These are phyloP conservation scores for Amblyopsis hoosieri DNA, from an alignment of 2,797 vertebrate genomes.

Conservation along the genomic window DNA sequence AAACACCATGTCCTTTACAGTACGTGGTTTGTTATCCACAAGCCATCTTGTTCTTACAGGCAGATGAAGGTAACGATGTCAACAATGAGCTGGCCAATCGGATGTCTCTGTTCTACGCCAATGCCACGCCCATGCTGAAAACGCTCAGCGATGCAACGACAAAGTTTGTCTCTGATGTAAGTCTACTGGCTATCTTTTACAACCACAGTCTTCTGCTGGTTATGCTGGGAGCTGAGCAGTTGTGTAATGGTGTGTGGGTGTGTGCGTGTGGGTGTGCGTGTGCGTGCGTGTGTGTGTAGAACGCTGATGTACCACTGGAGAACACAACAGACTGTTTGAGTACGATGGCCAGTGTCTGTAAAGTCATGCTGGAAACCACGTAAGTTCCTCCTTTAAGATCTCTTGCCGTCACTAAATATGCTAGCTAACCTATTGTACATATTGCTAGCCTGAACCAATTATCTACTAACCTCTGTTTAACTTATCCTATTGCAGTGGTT, in stretches of 20 bases:
- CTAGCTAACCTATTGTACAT: too few species aligned
- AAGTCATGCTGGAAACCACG: conserved; percentile 98
- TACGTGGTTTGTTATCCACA: neutral
- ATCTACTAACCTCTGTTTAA: too few species aligned
- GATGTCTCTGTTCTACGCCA: conserved; percentile 98
- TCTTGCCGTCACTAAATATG: too few species aligned
- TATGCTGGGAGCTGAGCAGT: too few species aligned
- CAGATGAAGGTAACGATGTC: conserved; percentile 90
- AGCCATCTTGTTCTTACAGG: conserved; percentile 68
- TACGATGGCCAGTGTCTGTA: conserved; percentile 98
- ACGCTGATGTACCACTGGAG: conserved; percentile 90
- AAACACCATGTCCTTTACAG: neutral
- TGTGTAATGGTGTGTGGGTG: too few species aligned
- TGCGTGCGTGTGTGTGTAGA: conserved; percentile 69
- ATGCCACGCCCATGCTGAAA: conserved; percentile 96
- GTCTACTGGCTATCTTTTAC: conserved; percentile 15
- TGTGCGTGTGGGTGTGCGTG: neutral
- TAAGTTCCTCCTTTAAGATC: conserved; percentile 74
- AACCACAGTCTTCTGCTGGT: too few species aligned
- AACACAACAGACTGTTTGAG: conserved; percentile 96
- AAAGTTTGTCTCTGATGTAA: conserved; percentile 95
- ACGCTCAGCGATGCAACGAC: conserved; percentile 95
- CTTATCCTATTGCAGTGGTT: too few species aligned
- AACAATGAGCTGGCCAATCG: conserved; percentile 98
- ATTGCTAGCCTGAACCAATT: too few species aligned